phyloP scores from a whole-genome alignment of 2,113 vertebrate species.

The Bubo bubo region DNA sequence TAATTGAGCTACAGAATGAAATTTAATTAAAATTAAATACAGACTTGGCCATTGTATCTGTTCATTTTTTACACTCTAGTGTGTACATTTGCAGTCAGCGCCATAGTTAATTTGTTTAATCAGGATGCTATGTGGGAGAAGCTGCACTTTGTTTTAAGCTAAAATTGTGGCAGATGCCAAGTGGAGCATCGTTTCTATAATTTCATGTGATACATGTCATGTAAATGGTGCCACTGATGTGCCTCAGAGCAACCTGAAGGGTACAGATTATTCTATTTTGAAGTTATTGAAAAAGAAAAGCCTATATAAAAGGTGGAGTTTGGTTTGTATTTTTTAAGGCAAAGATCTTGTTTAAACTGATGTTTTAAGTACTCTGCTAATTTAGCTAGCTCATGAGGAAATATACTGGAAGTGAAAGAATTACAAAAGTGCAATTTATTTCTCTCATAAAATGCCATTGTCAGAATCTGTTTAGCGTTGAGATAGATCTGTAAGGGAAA shows the following conservation, averaged over 20 bases:
- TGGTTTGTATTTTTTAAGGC: not conserved
- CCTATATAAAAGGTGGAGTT: not conserved
- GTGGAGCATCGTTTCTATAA: slow-evolving; percentile 36
- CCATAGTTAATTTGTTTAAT: slow-evolving; percentile 87
- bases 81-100: slow-evolving; percentile 79
- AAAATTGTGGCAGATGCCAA: slow-evolving; percentile 72
- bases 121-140: slow-evolving; percentile 78
- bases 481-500: not conserved
- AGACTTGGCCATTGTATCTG: slow-evolving; percentile 85
- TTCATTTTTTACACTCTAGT: slow-evolving; percentile 76
- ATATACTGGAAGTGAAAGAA: not conserved
- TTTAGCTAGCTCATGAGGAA: slow-evolving; percentile 34
- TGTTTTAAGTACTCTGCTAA: slow-evolving; percentile 2
- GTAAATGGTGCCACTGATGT: slow-evolving; percentile 54
- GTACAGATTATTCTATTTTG: not conserved
- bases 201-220: slow-evolving; percentile 36
- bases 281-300: not conserved
- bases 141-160: slow-evolving; percentile 75
- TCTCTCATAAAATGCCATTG: not conserved
- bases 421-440: not conserved
- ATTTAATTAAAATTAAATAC: slow-evolving; percentile 96
- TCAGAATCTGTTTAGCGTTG: not conserved
- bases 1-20: slow-evolving; percentile 91
- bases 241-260: slow-evolving; percentile 59
- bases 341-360: slow-evolving; percentile 6